These are phyloP conservation scores for Oreohelix idahoensis DNA, from an alignment of 1,140 invertebrate genomes.

Conservation along the genomic window DNA sequence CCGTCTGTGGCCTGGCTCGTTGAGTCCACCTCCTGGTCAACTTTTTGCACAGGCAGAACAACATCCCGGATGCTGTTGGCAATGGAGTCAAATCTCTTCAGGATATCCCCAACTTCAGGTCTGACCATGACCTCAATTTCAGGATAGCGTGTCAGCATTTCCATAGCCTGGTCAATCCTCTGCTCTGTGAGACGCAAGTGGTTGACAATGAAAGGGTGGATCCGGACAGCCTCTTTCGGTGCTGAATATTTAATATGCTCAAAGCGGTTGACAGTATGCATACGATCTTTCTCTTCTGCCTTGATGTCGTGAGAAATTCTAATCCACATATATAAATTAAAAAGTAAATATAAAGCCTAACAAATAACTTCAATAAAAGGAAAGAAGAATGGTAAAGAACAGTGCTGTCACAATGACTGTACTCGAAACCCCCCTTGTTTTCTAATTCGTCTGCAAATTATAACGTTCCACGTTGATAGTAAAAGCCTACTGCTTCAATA, in stretches of 20 bases:
- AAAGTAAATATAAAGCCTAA: too few species aligned
- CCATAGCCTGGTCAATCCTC: conserved; percentile 64
- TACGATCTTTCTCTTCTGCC: conserved; percentile 73
- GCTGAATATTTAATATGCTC: conserved; percentile 65
- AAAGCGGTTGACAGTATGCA: conserved; percentile 96
- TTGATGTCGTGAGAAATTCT: too few species aligned
- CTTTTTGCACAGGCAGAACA: conserved; percentile 40
- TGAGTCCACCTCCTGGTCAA: not conserved
- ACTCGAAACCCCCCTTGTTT: too few species aligned
- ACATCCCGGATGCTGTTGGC: conserved; percentile 53
- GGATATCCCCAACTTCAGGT: conserved; percentile 61
- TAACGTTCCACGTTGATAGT: too few species aligned
- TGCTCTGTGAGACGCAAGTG: conserved; percentile 67
- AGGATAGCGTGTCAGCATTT: conserved; percentile 62
- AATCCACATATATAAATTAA: too few species aligned
- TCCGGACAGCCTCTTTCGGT: conserved; percentile 55
- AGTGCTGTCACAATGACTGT: too few species aligned
- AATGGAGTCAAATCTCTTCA: conserved; percentile 54
- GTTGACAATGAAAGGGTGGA: conserved; percentile 55
- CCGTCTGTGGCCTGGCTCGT: too few species aligned
- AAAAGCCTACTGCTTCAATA: too few species aligned
- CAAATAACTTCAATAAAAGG: too few species aligned
- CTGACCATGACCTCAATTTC: conserved; percentile 59
- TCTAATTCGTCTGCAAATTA: too few species aligned
- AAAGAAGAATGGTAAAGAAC: too few species aligned